Evolutionary conservation across 1,140 invertebrate species (phyloP).

Genomic region (Heliconius nattereri): DNA sequence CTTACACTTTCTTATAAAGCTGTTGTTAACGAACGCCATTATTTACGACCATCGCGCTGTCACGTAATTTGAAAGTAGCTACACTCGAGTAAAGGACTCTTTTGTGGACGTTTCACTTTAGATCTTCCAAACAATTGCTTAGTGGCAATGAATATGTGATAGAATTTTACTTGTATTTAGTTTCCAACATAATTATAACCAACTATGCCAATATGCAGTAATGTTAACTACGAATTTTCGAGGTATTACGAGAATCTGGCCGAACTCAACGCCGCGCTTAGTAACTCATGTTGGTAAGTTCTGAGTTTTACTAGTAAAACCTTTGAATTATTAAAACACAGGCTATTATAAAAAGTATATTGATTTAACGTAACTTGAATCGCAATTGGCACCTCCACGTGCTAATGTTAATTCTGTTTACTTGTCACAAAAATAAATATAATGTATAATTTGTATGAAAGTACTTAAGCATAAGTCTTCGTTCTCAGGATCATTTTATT

Average conservation of each 20-base stretch:
- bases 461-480: constrained; percentile 28
- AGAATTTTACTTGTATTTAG: not conserved
- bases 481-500: constrained; percentile 28
- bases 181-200: not conserved
- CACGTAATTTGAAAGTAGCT: not conserved
- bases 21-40: constrained; percentile 3
- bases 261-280: too few relatives aligned
- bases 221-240: too few relatives aligned
- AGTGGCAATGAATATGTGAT: not conserved
- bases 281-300: too few relatives aligned
- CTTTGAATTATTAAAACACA: too few relatives aligned
- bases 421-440: not conserved
- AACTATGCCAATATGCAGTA: too few relatives aligned
- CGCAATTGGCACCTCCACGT: not conserved
- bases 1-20: not conserved
- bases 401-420: not conserved
- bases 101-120: constrained; percentile 10
- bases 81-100: not conserved
- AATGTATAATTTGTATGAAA: constrained; percentile 28
- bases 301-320: too few relatives aligned
- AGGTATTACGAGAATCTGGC: too few relatives aligned
- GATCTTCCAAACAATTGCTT: constrained; percentile 10
- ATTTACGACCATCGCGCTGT: constrained; percentile 6
- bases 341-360: too few relatives aligned
- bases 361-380: too few relatives aligned